Evolutionary conservation across 2,797 vertebrate species (phyloP).

Genomic region (Peromyscus melanophrys): DNA sequence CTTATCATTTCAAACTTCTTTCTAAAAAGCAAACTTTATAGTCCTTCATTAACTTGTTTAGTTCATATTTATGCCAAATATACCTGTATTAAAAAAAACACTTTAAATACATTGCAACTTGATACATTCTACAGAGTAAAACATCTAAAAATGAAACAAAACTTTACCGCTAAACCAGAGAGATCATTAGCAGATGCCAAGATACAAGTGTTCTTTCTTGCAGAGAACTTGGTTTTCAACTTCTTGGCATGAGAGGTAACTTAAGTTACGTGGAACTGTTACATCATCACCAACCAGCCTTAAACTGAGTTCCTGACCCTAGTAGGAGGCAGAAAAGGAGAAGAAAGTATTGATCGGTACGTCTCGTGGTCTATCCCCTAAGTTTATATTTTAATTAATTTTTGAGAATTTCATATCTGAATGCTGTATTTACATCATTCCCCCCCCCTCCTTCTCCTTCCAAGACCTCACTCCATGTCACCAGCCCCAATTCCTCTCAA

Average conservation of each 20-base stretch:
- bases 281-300: background rate
- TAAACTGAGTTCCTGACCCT: background rate
- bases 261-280: background rate
- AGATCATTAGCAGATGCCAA: background rate
- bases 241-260: slow-evolving; percentile 24
- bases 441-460: background rate
- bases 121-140: slow-evolving; percentile 7
- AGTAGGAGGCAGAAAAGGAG: background rate
- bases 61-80: background rate
- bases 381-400: background rate
- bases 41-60: slow-evolving; percentile 17
- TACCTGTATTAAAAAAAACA: background rate
- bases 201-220: background rate
- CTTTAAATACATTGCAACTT: background rate
- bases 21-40: slow-evolving; percentile 19
- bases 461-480: background rate
- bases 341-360: slow-evolving; percentile 14
- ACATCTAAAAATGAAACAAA: slow-evolving; percentile 25
- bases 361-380: background rate
- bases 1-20: background rate
- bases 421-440: background rate
- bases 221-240: slow-evolving; percentile 7
- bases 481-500: background rate
- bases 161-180: background rate
- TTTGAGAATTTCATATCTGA: background rate